Evolutionary conservation across 2,113 vertebrate genomes (phyloP).

Genomic region (Uria aalge): DNA sequence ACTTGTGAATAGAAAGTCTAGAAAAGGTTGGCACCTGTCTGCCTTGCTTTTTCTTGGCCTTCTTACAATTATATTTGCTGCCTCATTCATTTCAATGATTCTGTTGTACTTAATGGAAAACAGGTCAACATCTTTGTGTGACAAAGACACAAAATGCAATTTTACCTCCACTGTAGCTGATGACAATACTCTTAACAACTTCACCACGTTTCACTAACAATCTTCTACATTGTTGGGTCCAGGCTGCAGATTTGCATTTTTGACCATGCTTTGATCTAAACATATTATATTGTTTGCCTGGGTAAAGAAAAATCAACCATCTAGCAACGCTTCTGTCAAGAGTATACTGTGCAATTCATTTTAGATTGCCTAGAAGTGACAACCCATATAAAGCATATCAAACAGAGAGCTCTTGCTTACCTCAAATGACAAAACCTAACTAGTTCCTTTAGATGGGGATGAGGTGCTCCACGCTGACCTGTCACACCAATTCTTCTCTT

Average conservation of each 20-base stretch:
- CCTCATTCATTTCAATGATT: neutral
- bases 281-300: neutral
- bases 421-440: neutral
- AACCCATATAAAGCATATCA: slow-evolving; percentile 2
- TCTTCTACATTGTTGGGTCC: neutral
- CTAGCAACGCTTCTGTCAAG: neutral
- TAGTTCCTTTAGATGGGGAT: neutral
- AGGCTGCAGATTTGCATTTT: neutral
- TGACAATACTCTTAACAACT: neutral
- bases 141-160: neutral
- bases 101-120: neutral
- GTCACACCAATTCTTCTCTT: neutral
- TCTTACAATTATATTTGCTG: neutral
- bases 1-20: neutral
- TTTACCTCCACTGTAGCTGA: neutral
- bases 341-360: slow-evolving; percentile 29
- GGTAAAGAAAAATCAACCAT: neutral
- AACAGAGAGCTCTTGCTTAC: neutral
- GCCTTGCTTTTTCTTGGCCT: neutral
- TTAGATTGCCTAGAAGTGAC: slow-evolving; percentile 17
- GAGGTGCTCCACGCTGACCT: neutral
- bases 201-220: neutral
- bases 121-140: neutral
- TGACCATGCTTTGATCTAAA: neutral
- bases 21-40: neutral